A percentile compares a stretch with the other conserved stretches of the same genome.
phyloP scores from a whole-genome alignment of 2,797 vertebrate species.

The Myotis findleyi region DNA sequence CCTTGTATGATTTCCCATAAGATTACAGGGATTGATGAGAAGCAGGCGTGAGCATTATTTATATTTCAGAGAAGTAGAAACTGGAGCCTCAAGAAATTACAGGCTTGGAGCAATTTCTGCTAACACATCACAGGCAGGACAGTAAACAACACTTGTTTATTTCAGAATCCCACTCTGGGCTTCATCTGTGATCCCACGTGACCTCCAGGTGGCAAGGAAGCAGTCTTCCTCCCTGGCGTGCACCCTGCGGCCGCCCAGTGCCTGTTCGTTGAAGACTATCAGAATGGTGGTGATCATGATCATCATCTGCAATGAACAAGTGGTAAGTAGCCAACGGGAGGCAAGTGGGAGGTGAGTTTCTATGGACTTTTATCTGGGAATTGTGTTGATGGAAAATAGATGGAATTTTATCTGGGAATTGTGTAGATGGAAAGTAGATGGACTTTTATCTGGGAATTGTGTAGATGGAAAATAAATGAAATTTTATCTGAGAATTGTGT shows the following conservation, averaged over 20 bases:
- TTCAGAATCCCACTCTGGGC: background rate
- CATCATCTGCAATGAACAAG: slow-evolving; percentile 57
- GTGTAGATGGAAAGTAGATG: too few relatives aligned
- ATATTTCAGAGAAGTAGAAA: slow-evolving; percentile 19
- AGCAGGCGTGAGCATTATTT: background rate
- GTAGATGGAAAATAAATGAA: background rate
- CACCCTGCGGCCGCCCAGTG: background rate
- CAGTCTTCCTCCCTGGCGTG: background rate
- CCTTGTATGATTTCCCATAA: background rate
- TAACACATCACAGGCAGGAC: background rate
- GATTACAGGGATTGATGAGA: background rate
- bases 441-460: too few relatives aligned
- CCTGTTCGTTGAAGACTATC: slow-evolving; percentile 44
- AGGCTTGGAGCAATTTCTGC: background rate
- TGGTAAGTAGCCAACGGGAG: slow-evolving; percentile 51
- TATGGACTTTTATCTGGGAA: background rate
- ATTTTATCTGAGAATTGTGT: background rate
- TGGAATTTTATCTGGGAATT: too few relatives aligned
- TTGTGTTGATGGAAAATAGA: too few relatives aligned
- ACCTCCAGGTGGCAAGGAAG: background rate
- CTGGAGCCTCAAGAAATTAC: background rate
- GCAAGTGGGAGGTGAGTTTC: background rate
- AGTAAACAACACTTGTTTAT: background rate
- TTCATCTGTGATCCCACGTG: background rate
- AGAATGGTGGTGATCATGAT: background rate